Evolutionary conservation across 2,888 invertebrate genomes (phyloP), one percentile per base, ranked within the genome.

Genomic region (Drosophila nr. fundita): DNA sequence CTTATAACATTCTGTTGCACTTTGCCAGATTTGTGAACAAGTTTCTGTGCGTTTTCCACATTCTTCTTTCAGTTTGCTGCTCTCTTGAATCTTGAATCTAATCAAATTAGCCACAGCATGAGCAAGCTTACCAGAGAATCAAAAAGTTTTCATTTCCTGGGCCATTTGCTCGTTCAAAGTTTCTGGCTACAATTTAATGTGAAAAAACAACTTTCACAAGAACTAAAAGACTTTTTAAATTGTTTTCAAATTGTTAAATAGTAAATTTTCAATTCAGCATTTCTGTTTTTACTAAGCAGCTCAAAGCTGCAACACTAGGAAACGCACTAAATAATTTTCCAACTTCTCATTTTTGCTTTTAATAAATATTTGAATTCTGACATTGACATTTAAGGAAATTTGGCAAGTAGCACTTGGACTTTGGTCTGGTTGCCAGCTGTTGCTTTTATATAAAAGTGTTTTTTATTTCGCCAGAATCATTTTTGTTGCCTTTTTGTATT

Each of bases 51-150:
- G 10, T 4, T 30, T 18, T 34, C 29, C 15, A 21, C 29, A 36
- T 42, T n/a, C 11, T 36, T 24, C 32, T 55, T 57, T 53, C 42
- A 49, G 54, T 50, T 62, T 59, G 50, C 62, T 55, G 57, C 68
- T 68, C 54, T 13, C 70, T 67, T 70, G 54, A 63, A 70, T 13
- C 70, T 67, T 70, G 54, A 63, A 70, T 68, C 71, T 89, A 80
- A 85, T 85, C 64, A 85, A 89, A 80, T 87, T 80, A 84, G 64
- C 58, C 57, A 60, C 60, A 64, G 59, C 68, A 66, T 66, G 59
- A 38, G 29, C 53, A 68, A 84, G 53, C 73, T 87, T 38, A 32
- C 38, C 55, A 54, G 55, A 59, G 62, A 87, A 82, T 76, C 54
- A 64, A 64, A 68, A 89, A 84, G 48, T 84, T 84, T 68, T 18